Conservation (phyloP, 2,113 vertebrate genomes). For the Stercorarius parasiticus region DNA sequence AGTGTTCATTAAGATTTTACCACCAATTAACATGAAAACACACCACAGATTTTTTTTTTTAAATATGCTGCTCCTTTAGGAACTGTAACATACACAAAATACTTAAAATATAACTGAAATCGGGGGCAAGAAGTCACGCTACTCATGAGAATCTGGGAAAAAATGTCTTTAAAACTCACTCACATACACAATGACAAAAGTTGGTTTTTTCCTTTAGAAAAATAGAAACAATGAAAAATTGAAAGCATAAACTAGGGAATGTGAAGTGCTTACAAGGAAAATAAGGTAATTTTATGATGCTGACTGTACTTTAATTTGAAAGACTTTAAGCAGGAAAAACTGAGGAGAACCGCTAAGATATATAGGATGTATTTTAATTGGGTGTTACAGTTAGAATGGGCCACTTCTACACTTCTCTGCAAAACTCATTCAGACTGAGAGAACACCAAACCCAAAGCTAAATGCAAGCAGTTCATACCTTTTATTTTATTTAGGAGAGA, state of each 20-base stretch:
- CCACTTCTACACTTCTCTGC: not conserved
- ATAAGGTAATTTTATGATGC: not conserved
- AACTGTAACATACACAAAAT: not conserved
- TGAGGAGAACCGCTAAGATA: not conserved
- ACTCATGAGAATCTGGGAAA: not conserved
- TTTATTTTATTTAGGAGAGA: not conserved
- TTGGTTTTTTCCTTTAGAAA: not conserved
- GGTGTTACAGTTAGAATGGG: not conserved
- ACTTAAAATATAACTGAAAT: not conserved
- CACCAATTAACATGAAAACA: not conserved
- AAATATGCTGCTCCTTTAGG: not conserved
- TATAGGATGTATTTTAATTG: not conserved
- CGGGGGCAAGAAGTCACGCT: not conserved
- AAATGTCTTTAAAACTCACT: not conserved
- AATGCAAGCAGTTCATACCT: not conserved
- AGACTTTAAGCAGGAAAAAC: not conserved
- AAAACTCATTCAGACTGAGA: not conserved
- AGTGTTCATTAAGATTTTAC: not conserved
- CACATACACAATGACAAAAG: not conserved
- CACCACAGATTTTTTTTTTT: not conserved
- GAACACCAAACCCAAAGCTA: not conserved
- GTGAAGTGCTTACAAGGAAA: not conserved
- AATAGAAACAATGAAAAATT: not conserved
- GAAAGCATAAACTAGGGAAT: not conserved
- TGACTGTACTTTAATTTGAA: not conserved